Evolutionary conservation across 2,113 vertebrate genomes (phyloP).

Genomic region (Dasypus novemcinctus): DNA sequence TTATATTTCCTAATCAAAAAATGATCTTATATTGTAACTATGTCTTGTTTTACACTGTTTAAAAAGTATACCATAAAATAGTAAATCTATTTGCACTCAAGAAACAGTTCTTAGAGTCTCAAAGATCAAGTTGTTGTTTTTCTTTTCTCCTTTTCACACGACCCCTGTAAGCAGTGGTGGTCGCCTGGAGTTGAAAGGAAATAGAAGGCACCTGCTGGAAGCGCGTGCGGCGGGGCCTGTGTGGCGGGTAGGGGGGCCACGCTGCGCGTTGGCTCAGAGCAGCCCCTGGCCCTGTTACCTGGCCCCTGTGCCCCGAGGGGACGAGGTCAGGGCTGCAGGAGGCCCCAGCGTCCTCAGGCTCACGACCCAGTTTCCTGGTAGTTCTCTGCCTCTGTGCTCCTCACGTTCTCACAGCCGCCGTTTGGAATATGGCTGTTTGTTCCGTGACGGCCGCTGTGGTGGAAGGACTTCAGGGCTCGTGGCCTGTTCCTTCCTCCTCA

Average conservation of each 20-base stretch:
- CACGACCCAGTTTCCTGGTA: fast-evolving
- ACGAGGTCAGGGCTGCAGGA: fast-evolving
- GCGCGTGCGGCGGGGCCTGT: fast-evolving
- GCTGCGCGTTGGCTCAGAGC: neutral
- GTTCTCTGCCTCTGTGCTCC: fast-evolving
- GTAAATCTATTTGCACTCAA: too few relatives aligned
- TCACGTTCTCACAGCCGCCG: neutral
- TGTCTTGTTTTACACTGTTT: neutral
- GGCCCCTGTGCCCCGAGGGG: neutral
- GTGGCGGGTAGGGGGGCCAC: fast-evolving
- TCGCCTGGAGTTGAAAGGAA: neutral
- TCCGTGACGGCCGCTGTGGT: neutral
- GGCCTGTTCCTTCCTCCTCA: fast-evolving
- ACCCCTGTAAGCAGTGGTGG: fast-evolving
- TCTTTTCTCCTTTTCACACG: fast-evolving
- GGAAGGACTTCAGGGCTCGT: too few relatives aligned
- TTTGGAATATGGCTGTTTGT: neutral
- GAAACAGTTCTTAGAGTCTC: too few relatives aligned
- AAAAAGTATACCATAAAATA: fast-evolving
- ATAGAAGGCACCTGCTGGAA: neutral
- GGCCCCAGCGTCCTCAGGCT: neutral
- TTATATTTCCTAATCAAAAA: neutral
- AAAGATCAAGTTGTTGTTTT: neutral
- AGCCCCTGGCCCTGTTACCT: too few relatives aligned
- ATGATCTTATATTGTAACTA: neutral